These are phyloP conservation scores for Temnopleurus reevesii DNA, from an alignment of 53 echinoderm and acorn worm genomes.

Conservation along the genomic window DNA sequence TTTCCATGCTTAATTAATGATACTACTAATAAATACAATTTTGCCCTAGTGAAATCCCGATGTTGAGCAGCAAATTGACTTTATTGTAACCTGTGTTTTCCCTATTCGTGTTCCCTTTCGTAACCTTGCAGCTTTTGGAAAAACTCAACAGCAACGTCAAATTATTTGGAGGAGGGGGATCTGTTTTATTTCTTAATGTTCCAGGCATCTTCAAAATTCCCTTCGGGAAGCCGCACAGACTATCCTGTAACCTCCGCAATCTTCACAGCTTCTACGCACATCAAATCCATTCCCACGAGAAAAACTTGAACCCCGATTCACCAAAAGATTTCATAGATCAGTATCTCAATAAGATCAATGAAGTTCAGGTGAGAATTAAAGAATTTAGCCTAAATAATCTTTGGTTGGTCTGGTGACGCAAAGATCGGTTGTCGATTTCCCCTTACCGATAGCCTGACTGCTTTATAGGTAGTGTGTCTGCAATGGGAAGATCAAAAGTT, in stretches of 20 bases:
- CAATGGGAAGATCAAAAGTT: too few species aligned
- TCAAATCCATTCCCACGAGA: slow-evolving; percentile 26
- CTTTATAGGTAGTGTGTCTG: too few species aligned
- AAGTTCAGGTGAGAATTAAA: slow-evolving; percentile 4
- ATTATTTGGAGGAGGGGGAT: neutral
- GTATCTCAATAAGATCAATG: slow-evolving; percentile 47
- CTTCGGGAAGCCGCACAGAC: neutral
- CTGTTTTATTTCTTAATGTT: neutral
- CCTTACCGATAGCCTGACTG: too few species aligned
- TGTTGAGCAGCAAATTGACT: too few species aligned
- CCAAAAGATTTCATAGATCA: slow-evolving; percentile 62
- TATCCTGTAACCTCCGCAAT: neutral
- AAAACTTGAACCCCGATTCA: neutral
- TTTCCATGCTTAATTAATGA: too few species aligned
- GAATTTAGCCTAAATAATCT: too few species aligned
- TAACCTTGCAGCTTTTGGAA: neutral
- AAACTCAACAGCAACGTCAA: neutral
- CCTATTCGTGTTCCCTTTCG: neutral
- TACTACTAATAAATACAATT: too few species aligned
- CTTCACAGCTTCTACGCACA: slow-evolving; percentile 7
- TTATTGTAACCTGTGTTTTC: too few species aligned
- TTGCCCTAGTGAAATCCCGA: too few species aligned
- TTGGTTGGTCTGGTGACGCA: too few species aligned
- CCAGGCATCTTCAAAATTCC: slow-evolving; percentile 46
- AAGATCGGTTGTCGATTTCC: too few species aligned